Conservation (phyloP, 2,113 vertebrate species). For the Quiscalus mexicanus region DNA sequence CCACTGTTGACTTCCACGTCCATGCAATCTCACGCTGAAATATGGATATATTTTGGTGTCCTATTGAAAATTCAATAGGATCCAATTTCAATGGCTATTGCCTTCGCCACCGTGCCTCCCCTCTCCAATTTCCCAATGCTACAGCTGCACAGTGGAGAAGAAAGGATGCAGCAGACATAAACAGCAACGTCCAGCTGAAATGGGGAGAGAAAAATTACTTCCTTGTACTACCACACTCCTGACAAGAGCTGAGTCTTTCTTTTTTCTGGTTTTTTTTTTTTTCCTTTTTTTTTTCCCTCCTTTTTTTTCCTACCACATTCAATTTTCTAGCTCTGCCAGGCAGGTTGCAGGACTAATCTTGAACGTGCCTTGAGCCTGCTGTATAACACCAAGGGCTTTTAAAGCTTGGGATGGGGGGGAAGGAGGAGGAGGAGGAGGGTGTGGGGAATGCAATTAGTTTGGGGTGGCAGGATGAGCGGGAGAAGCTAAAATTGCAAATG, state of each 20-base stretch:
- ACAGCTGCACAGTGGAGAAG: slow-evolving; percentile 62
- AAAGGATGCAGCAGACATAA: slow-evolving; percentile 38
- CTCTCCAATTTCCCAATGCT: slow-evolving; percentile 51
- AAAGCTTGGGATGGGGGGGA: background rate
- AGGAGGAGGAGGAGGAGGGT: background rate
- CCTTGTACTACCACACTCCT: slow-evolving; percentile 37
- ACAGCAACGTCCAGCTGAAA: slow-evolving; percentile 59
- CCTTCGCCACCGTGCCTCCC: slow-evolving; percentile 1
- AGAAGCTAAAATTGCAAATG: slow-evolving; percentile 5
- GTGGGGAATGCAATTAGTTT: background rate
- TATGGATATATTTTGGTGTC: slow-evolving; percentile 54
- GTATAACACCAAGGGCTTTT: background rate
- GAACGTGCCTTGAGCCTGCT: background rate
- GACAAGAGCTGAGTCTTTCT: slow-evolving; percentile 27
- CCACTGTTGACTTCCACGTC: slow-evolving; percentile 53
- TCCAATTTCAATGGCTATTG: slow-evolving; percentile 62
- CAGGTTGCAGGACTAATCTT: slow-evolving; percentile 57
- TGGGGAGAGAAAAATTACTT: slow-evolving; percentile 66
- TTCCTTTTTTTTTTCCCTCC: fast-evolving
- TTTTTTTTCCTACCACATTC: background rate
- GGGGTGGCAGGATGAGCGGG: background rate
- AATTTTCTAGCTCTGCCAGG: slow-evolving; percentile 25
- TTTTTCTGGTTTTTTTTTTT: background rate
- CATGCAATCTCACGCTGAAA: fast-evolving
- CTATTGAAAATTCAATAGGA: slow-evolving; percentile 71